Evolutionary conservation across 2,888 invertebrate genomes (phyloP).

Genomic region (Sarcophaga rosellei): DNA sequence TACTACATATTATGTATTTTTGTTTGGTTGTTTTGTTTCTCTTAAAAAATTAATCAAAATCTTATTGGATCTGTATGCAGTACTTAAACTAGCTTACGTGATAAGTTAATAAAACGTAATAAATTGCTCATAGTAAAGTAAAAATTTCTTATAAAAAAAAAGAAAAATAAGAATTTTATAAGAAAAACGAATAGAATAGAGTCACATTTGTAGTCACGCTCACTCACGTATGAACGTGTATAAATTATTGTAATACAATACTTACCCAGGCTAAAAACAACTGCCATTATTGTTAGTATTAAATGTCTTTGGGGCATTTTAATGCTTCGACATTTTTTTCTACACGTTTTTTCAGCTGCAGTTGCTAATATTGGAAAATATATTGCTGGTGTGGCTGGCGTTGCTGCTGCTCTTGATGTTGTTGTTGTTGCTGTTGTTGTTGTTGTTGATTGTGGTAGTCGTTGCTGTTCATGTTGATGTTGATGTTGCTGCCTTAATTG

Average conservation of each 20-base stretch:
- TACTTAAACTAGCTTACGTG: not conserved
- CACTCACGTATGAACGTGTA: not conserved
- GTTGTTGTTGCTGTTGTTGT: not conserved
- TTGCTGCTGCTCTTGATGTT: constrained; percentile 12
- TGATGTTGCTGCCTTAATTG: not conserved
- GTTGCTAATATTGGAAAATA: constrained; percentile 16
- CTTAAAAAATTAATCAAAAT: too few relatives aligned
- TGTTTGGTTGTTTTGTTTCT: too few relatives aligned
- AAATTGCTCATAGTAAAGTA: not conserved
- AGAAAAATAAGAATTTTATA: not conserved
- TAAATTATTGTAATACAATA: constrained; percentile 30
- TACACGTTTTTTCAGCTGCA: constrained; percentile 39
- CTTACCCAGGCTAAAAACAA: constrained; percentile 65
- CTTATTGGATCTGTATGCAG: too few relatives aligned
- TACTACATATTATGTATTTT: too few relatives aligned
- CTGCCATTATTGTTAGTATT: constrained; percentile 65
- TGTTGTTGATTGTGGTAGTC: constrained; percentile 9
- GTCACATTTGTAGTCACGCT: not conserved
- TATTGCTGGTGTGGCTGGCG: constrained; percentile 12
- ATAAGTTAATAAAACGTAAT: not conserved
- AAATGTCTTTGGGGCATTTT: constrained; percentile 66
- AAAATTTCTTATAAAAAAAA: not conserved
- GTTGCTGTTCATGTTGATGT: constrained; percentile 8
- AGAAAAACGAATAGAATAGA: not conserved
- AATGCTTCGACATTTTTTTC: constrained; percentile 48